Base-by-base conservation (phyloP, 2,888 invertebrate genomes). In the Eutolmus rufibarbis region DNA sequence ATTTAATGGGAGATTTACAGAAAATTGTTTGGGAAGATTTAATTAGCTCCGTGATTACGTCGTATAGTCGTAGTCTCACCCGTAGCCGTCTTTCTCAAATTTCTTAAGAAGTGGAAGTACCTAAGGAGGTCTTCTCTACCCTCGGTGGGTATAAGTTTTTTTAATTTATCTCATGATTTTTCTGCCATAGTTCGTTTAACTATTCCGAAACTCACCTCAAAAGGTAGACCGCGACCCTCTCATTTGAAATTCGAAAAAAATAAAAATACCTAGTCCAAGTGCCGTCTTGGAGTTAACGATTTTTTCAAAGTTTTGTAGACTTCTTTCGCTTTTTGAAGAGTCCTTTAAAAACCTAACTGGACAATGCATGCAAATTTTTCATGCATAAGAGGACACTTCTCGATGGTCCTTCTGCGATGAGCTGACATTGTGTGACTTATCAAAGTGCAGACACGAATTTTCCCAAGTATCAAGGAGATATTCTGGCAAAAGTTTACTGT, bases 321-420 rank as follows among this genome's bases (percentile, higher is more conserved):
- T 57, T 82, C 82, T 57, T 82, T 82, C 37, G 12, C 19, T 37
- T 14, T 37, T 57, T 66, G 57, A 37, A 82, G 57, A 37, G 82
- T 34, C n/a, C 57, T 57, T 57, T 66, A 37, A 82, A 23, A 37
- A 66, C 16, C 28, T 19, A 82, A 66, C 66, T 82, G 82, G 82
- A 82, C 82, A 82, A 82, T 82, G 82, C 82, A 82, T 82, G 82
- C 66, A 82, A 66, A 82, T 82, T 82, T 82, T 82, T 82, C 82
- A 82, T 82, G 37, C 82, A 82, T 66, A 82, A 82, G 82, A 82
- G 82, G 57, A 82, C 51, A 82, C 57, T 82, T 82, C 19, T 82
- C 37, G 37, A 82, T 82, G 57, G 37, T 51, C 57, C 82, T 82
- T 57, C 19, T 31, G 19, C 57, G 66, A 57, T 57, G 82, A 57